A percentile compares a stretch with the other conserved stretches of the same genome.
phyloP scores from a whole-genome alignment of 2,797 vertebrate genomes.

The Clarias laeviceps region DNA sequence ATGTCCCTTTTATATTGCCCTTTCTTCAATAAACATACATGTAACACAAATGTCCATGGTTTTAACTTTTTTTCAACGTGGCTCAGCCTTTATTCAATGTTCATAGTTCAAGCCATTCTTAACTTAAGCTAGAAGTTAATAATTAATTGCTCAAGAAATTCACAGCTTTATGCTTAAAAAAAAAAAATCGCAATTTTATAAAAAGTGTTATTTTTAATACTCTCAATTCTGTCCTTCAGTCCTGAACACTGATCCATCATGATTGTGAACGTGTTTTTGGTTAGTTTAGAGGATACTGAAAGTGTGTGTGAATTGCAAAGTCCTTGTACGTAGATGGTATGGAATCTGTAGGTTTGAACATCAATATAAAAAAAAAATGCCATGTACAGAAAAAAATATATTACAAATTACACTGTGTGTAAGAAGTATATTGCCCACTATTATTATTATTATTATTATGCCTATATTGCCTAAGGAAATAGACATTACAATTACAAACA shows the following conservation, averaged over 20 bases:
- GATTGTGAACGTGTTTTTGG: not conserved
- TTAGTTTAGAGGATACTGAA: not conserved
- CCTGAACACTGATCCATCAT: not conserved
- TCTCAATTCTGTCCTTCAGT: too few species aligned
- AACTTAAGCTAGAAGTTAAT: not conserved
- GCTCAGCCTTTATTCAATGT: not conserved
- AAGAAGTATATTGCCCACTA: too few species aligned
- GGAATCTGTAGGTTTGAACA: not conserved
- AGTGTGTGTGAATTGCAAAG: not conserved
- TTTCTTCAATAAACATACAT: conserved; percentile 59
- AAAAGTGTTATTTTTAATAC: not conserved
- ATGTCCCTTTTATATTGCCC: conserved; percentile 52
- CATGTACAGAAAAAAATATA: not conserved
- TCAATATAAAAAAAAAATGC: not conserved
- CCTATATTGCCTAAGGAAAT: too few species aligned
- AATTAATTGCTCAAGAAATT: not conserved
- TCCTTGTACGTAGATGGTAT: not conserved
- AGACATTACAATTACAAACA: not conserved
- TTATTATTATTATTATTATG: too few species aligned
- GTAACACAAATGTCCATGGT: conserved; percentile 32
- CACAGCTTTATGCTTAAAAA: not conserved
- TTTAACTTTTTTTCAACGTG: conserved; percentile 12
- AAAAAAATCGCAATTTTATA: not conserved
- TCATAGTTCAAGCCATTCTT: not conserved
- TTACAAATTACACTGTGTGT: not conserved